Evolutionary conservation across 2,797 vertebrate species (phyloP), one percentile per base, ranked within the genome.

Genomic region (Halcyon chelicuti): DNA sequence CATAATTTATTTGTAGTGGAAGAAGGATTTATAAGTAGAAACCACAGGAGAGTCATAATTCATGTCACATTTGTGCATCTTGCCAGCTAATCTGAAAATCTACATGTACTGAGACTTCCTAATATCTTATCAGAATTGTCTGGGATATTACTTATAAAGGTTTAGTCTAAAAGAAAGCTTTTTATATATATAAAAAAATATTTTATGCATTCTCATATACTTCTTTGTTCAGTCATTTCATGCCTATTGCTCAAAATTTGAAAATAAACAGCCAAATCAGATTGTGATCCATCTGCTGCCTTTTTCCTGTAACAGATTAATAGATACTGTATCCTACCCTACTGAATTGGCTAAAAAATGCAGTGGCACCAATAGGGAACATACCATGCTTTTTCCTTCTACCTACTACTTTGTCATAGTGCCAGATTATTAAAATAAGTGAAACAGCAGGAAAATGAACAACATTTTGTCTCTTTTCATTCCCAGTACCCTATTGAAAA

Each of bases 81-180:
- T 31, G 82, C 47, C 35, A 92, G 60, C 26, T 92, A 92, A 95
- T 91, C 92, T 76, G 66, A 92, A 95, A 92, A 96, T 88, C 76
- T 92, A 65, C 86, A 81, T 67, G 62, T 57, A 66, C 29, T 63
- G 73, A 90, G 73, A 86, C n/a, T 82, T 84, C 33, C 31, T 78
- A 77, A 29, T 73, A 77, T 40, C 58, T 74, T 86, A 58, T 65
- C 54, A 83, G 63, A 87, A 88, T 54, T 76, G 11, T 62, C 22
- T 84, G 49, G n/a, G 88, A 71, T 67, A 76, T 52, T 79, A 87
- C 62, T 88, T 82, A 79, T 5, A 18, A 96, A 70, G 17, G 40
- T 11, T 82, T 12, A 63, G 80, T 72, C n/a, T 52, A 61, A 80
- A 85, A 26, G 31, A 37, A 72, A 74, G 39, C 4, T 57, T 81